Conservation (phyloP, 1,140 invertebrate species). For the Elymnias hypermnestra region DNA sequence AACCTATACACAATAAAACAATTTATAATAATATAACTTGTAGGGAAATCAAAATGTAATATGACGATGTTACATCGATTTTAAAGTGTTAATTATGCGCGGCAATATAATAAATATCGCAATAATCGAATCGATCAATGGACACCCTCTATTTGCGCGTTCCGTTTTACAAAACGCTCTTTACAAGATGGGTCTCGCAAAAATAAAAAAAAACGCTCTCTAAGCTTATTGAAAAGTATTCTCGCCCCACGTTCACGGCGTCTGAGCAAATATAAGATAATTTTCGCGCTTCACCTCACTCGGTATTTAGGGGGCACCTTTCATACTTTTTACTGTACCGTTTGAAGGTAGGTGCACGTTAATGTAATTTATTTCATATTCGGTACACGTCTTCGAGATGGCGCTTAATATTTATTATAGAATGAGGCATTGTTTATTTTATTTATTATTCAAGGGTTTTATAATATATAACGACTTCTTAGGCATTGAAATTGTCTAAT, state of each 20-base stretch:
- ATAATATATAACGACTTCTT: too few relatives aligned
- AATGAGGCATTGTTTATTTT: neutral
- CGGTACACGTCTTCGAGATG: slow-evolving; percentile 18
- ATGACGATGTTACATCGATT: too few relatives aligned
- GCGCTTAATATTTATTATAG: slow-evolving; percentile 17
- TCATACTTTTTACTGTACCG: slow-evolving; percentile 66
- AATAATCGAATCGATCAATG: slow-evolving; percentile 46
- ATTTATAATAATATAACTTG: too few relatives aligned
- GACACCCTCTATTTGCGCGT: slow-evolving; percentile 60
- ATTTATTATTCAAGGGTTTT: too few relatives aligned
- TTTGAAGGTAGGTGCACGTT: slow-evolving; percentile 54
- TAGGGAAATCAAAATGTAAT: too few relatives aligned
- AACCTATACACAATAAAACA: too few relatives aligned
- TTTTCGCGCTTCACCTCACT: slow-evolving; percentile 67
- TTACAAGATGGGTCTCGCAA: slow-evolving; percentile 57
- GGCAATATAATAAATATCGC: slow-evolving; percentile 16
- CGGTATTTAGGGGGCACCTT: slow-evolving; percentile 73
- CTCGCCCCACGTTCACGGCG: slow-evolving; percentile 68
- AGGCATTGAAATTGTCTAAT: too few relatives aligned
- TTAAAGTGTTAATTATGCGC: too few relatives aligned
- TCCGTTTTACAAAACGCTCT: slow-evolving; percentile 45
- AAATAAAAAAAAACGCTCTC: slow-evolving; percentile 61
- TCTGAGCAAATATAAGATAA: slow-evolving; percentile 75
- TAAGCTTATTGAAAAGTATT: slow-evolving; percentile 75
- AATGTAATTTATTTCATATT: slow-evolving; percentile 70